Evolutionary conservation across 2,888 invertebrate genomes (phyloP).

Genomic region (Dasysyrphus tricinctus): DNA sequence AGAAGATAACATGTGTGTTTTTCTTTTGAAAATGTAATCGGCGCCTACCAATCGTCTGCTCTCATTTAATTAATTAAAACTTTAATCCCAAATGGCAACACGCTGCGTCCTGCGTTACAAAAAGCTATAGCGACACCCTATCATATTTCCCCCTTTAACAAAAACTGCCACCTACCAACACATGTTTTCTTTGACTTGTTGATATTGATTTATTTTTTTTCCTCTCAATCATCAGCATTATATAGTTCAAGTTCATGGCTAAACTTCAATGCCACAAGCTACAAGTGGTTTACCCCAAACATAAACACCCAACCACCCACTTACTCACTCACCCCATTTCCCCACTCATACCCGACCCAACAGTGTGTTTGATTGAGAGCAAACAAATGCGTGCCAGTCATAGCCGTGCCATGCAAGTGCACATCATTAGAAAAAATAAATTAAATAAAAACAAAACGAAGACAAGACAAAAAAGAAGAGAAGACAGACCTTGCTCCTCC

Average conservation of each 20-base stretch:
- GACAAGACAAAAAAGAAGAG: constrained; percentile 7
- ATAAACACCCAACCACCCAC: not conserved
- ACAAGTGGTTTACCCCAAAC: constrained; percentile 24
- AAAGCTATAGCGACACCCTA: not conserved
- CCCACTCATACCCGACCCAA: not conserved
- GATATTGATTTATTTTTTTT: constrained; percentile 14
- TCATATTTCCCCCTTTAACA: not conserved
- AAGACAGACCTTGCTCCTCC: constrained; percentile 55
- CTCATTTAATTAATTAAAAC: constrained; percentile 25
- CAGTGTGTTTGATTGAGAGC: constrained; percentile 10
- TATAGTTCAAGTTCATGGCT: constrained; percentile 66
- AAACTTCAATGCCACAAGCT: constrained; percentile 29
- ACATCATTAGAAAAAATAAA: constrained; percentile 47
- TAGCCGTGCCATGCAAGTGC: constrained; percentile 45
- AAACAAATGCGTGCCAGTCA: constrained; percentile 39
- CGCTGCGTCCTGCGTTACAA: constrained; percentile 6
- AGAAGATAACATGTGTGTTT: not conserved
- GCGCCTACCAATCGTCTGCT: constrained; percentile 7
- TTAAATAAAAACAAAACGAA: not conserved
- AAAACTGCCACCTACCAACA: constrained; percentile 3
- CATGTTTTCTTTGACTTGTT: not conserved
- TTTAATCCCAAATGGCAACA: constrained; percentile 10
- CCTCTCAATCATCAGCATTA: constrained; percentile 36
- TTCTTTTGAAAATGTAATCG: constrained; percentile 5
- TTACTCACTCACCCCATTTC: not conserved